phyloP scores from a whole-genome alignment of 2,113 vertebrate species.

The Eurypyga helias region DNA sequence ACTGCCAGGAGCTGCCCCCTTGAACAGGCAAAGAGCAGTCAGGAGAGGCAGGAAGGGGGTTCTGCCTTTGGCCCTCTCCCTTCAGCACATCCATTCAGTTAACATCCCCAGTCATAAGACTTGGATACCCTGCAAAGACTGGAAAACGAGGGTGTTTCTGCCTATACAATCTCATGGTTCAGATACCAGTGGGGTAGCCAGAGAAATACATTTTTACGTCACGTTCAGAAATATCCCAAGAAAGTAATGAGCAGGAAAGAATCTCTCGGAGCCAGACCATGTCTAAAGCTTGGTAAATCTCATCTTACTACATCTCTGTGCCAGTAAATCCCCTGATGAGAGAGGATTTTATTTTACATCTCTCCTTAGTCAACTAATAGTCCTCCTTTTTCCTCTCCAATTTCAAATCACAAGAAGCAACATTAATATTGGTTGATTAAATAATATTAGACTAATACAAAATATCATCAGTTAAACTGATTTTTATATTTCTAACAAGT shows the following conservation, averaged over 20 bases:
- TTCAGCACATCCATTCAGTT: neutral
- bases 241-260: neutral
- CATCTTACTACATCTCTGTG: neutral
- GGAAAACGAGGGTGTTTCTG: neutral
- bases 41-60: neutral
- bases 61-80: neutral
- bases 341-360: neutral
- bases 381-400: neutral
- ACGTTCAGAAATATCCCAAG: accelerated
- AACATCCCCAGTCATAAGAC: neutral
- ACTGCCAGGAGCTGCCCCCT: neutral
- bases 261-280: neutral
- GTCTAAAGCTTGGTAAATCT: neutral
- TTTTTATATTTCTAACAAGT: neutral
- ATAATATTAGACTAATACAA: neutral
- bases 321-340: neutral
- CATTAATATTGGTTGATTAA: neutral
- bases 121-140: neutral
- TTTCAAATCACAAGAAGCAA: neutral
- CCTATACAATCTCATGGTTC: neutral
- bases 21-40: neutral
- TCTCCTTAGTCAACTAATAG: neutral
- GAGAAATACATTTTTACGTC: neutral
- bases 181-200: neutral
- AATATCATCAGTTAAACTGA: neutral